Evolutionary conservation across 2,113 vertebrate genomes (phyloP), one percentile per base, ranked within the genome.

Genomic region (Ptychochromis oligacanthus): DNA sequence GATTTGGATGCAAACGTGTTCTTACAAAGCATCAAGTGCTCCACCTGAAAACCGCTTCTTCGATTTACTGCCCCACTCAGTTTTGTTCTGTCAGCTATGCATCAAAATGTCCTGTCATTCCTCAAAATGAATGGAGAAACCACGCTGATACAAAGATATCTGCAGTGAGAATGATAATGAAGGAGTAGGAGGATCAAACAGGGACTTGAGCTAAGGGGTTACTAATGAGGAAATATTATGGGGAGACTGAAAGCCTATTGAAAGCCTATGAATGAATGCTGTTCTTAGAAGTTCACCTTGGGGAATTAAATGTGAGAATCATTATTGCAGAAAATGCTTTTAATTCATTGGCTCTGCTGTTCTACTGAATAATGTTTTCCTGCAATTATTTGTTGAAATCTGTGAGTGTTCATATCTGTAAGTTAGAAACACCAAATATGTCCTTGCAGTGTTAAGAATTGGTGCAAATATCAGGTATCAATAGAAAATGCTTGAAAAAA

Each of bases 181-280:
- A 74, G 43, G 79, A 80, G 81, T 88, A 58, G 79, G 77, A 81
- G 38, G 82, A 90, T 91, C 43, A 87, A 84, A 91, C 78, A 12
- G 49, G 82, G 80, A 81, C 80, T 84, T 43, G 49, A 75, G 46
- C 70, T 74, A 49, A 81, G 64, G 40, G 65, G 62, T 82, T 58
- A 75, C 43, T 85, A 86, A 87, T 84, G 81, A 86, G 83, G 60
- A 85, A 77, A 77, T 79, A 75, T 86, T 79, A 83, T 57, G 56
- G 43, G 17, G 57, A 80, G 56, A 46, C 43, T 79, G 40, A 79
- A 70, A 80, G 28, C 80, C 13, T 82, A 1, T 56, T 83, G 49
- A 56, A 79, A 84, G 75, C 28, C 49, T n/a, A n/a, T n/a, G 15
- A 80, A n/a, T 75, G 54, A 80, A 58, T 75, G 52, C 22, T 80